Conservation (phyloP, 2,797 vertebrate species). For the Neopelma chrysocephalum region DNA sequence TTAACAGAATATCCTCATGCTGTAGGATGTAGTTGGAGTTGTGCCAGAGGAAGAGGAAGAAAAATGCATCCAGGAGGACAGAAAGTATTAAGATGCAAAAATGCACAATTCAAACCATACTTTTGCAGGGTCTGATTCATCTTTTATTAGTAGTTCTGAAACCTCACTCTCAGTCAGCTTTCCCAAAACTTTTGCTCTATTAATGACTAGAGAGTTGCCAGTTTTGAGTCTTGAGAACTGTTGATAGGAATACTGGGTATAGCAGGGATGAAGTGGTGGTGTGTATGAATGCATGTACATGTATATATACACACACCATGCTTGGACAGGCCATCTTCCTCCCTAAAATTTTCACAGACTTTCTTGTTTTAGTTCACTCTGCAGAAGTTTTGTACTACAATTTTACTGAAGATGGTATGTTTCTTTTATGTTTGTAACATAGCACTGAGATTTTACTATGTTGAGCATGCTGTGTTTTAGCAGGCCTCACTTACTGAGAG, state of each 20-base stretch:
- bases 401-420: not conserved
- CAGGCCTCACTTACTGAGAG: not conserved
- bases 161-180: not conserved
- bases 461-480: not conserved
- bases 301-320: accelerated
- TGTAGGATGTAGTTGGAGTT: not conserved
- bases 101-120: not conserved
- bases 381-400: not conserved
- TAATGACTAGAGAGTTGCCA: not conserved
- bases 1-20: not conserved
- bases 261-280: not conserved
- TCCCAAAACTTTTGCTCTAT: not conserved
- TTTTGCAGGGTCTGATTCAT: not conserved
- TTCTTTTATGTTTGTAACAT: not conserved
- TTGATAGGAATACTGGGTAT: not conserved
- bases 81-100: not conserved
- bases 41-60: not conserved
- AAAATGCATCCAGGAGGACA: not conserved
- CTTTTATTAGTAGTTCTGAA: not conserved
- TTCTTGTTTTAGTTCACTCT: not conserved
- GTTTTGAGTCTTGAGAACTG: not conserved
- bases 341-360: not conserved
- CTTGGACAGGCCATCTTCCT: not conserved
- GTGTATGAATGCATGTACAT: not conserved
- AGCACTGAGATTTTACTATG: not conserved